Conservation (phyloP, 2,797 vertebrate genomes). For the Poecilia gillii region DNA sequence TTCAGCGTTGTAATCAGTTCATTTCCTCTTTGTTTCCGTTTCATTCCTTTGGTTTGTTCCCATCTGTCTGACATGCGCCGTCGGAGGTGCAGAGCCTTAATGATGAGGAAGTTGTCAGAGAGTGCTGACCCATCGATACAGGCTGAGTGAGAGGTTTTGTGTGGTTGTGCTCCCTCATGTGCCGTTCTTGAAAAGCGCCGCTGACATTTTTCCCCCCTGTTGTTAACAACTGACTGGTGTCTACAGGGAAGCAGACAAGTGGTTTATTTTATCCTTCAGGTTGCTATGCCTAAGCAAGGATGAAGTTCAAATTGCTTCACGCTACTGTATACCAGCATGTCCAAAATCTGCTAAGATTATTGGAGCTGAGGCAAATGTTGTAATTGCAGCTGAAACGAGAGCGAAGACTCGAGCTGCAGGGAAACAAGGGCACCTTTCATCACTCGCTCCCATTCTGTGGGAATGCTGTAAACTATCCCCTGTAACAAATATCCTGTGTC, state of each 20-base stretch:
- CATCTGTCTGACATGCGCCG: slow-evolving; percentile 35
- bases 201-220: slow-evolving; percentile 10
- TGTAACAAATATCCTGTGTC: slow-evolving; percentile 59
- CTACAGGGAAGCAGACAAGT: slow-evolving; percentile 28
- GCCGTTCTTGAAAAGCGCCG: slow-evolving; percentile 33
- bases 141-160: slow-evolving; percentile 41
- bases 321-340: slow-evolving; percentile 17
- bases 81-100: slow-evolving; percentile 56
- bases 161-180: slow-evolving; percentile 43
- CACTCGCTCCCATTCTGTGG: slow-evolving; percentile 31
- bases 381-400: slow-evolving; percentile 4
- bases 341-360: slow-evolving; percentile 15
- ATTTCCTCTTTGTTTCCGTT: slow-evolving; percentile 53
- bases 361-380: not conserved
- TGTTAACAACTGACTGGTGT: slow-evolving; percentile 41
- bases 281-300: slow-evolving; percentile 18
- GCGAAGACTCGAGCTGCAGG: slow-evolving; percentile 26
- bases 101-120: slow-evolving; percentile 65
- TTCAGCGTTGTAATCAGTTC: slow-evolving; percentile 54
- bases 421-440: slow-evolving; percentile 45
- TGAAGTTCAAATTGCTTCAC: slow-evolving; percentile 20
- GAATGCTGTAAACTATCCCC: slow-evolving; percentile 54
- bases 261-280: slow-evolving; percentile 41
- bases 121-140: slow-evolving; percentile 61
- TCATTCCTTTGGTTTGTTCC: slow-evolving; percentile 41